Base-by-base conservation (phyloP, 2,113 vertebrate species). In the Athene cunicularia region DNA sequence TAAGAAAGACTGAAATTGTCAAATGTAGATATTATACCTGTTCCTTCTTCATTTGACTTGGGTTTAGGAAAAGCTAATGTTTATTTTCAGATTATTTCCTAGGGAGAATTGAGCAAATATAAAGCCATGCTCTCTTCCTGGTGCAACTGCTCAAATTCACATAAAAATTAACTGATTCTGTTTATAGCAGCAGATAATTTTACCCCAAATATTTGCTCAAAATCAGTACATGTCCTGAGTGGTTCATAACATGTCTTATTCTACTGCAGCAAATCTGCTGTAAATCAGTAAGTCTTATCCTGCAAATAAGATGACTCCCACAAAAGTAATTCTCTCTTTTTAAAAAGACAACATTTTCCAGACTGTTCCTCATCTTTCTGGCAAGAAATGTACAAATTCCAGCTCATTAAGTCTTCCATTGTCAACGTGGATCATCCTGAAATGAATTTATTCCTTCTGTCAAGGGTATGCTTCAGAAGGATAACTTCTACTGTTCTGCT, bases 11-110 rank as follows among this genome's bases (percentile, higher is more conserved):
- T 50, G 24, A 23, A 88, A 93, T 79, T 79, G 49, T 13, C 41
- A 84, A n/a, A 47, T 72, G 26, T 33, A 77, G 53, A 67, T 87
- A 93, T 95, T 80, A 86, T 70, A 83, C 56, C 33, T 74, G 39
- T 56, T 85, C 39, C 53, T 72, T 94, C 73, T 87, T 80, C 66
- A 53, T 93, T 92, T 96, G 52, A 80, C n/a, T 92, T 63, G 15
- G 23, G 32, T 62, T 91, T 80, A 90, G 50, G 39, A 86, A 92
- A 95, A 95, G 33, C 30, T 87, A 80, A 53, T 93, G 39, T 91
- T 95, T 91, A 64, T 88, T 95, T 85, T 93, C 79, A 72, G 58
- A 66, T 85, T 95, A 85, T 82, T 95, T 88, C 71, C 73, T 33
- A 56, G 75, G 79, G n/a, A 95, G 63, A 95, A 62, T 3, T 81